Conservation (phyloP, 1,140 invertebrate genomes). For the Ganaspis sp. region DNA sequence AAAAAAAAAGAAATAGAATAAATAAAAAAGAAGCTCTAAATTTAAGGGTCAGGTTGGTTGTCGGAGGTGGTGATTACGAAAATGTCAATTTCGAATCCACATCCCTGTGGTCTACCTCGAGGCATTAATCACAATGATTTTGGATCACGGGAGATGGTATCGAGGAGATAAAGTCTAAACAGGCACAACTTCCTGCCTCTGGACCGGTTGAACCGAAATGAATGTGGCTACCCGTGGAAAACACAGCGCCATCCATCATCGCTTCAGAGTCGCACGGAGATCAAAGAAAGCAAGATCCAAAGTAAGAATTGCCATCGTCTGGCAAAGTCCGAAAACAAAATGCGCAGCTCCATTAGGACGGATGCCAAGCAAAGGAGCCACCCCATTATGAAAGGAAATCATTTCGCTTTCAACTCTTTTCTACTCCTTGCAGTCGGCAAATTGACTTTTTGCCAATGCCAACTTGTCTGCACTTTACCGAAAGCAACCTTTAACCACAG, state of each 20-base stretch:
- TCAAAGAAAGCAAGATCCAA: constrained; percentile 15
- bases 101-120: constrained; percentile 4
- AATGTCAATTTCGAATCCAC: constrained; percentile 30
- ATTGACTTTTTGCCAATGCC: constrained; percentile 10
- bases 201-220: constrained; percentile 18
- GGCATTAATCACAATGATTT: constrained; percentile 23
- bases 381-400: constrained; percentile 13
- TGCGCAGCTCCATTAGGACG: constrained; percentile 18
- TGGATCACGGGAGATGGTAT: constrained; percentile 28
- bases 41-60: not conserved
- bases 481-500: constrained; percentile 6
- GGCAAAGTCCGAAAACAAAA: constrained; percentile 28
- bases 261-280: not conserved
- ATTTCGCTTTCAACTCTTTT: constrained; percentile 10
- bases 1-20: not conserved
- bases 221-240: constrained; percentile 24
- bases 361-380: constrained; percentile 9
- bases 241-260: constrained; percentile 23
- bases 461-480: not conserved
- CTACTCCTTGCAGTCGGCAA: not conserved
- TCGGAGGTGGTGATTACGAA: constrained; percentile 21
- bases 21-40: not conserved
- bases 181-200: constrained; percentile 19
- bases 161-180: not conserved
- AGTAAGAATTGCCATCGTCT: constrained; percentile 19